Evolutionary conservation across 2,888 invertebrate species (phyloP), one percentile per base, ranked within the genome.

Genomic region (Cataglyphis livida): DNA sequence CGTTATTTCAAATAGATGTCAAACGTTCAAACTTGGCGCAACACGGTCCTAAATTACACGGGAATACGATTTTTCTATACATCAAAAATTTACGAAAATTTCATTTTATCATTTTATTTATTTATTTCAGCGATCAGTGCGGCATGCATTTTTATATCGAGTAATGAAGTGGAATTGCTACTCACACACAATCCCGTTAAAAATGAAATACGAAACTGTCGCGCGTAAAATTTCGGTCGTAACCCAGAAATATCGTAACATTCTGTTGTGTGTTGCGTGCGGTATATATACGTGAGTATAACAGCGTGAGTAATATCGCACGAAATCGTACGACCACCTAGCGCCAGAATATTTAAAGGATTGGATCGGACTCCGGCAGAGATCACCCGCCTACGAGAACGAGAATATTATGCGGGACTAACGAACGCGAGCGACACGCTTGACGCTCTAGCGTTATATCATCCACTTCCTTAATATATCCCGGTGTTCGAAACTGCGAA

Each of bases 161-260:
- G 15, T 38, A 38, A 74, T 12, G 65, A 38, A 41, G 9, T 15
- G 12, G 66, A 28, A 44, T 3, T 6, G 12, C n/a, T n/a, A n/a
- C 7, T 10, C 9, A 21, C 15, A 18, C 44, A 74, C 18, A 32
- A 21, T 41, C 28, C 54, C 41, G 41, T 78, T 21, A 73, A 68
- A 48, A 85, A 84, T 82, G 81, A 87, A 61, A 83, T 87, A 83
- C 51, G 71, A 79, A 82, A 81, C 41, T 75, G 68, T 32, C 35
- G 51, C 59, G n/a, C 32, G 25, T 25, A 84, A 86, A 88, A 78
- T 79, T 75, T 76, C 38, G 70, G 32, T 70, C 78, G 75, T 66
- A 62, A 65, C 32, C 64, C 48, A 48, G 73, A 81, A 76, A 76
- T 54, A 78, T 66, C 79, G 76, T 59, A 81, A 79, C 68, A 59